These are phyloP conservation scores for Clamator glandarius DNA, from an alignment of 2,797 vertebrate species.

Conservation along the genomic window DNA sequence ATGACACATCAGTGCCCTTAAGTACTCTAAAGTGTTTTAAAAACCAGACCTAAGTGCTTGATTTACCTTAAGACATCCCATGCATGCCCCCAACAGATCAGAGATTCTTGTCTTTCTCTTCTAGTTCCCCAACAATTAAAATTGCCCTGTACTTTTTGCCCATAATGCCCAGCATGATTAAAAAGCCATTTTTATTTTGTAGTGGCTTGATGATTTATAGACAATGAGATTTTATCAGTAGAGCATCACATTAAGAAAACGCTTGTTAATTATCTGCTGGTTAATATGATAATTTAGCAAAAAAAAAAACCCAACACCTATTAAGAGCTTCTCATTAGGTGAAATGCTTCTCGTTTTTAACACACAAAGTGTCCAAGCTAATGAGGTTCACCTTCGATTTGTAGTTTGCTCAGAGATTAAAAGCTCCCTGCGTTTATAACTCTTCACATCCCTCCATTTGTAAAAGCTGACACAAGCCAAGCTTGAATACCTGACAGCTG, in stretches of 20 bases:
- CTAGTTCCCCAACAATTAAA: background rate
- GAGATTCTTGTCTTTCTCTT: background rate
- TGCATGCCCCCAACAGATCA: background rate
- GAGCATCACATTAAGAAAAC: constrained; percentile 72
- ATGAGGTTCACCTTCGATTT: constrained; percentile 72
- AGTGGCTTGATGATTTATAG: constrained; percentile 74
- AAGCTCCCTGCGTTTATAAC: constrained; percentile 13
- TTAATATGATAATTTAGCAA: constrained; percentile 82
- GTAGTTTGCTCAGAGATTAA: constrained; percentile 34
- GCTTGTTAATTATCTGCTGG: constrained; percentile 79
- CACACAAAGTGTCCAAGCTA: constrained; percentile 66
- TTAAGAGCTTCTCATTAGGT: constrained; percentile 78
- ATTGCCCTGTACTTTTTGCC: background rate
- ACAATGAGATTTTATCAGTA: constrained; percentile 70
- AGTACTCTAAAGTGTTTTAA: background rate
- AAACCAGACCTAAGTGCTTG: background rate
- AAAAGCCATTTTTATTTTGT: constrained; percentile 35
- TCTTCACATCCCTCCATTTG: background rate
- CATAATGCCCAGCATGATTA: constrained; percentile 45
- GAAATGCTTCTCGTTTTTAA: constrained; percentile 71
- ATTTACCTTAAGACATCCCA: background rate
- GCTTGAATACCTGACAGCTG: background rate
- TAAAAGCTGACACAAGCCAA: background rate
- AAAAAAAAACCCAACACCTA: constrained; percentile 78
- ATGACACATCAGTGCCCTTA: background rate